phyloP scores from a whole-genome alignment of 2,797 vertebrate species.

The Centropyge bicolor region DNA sequence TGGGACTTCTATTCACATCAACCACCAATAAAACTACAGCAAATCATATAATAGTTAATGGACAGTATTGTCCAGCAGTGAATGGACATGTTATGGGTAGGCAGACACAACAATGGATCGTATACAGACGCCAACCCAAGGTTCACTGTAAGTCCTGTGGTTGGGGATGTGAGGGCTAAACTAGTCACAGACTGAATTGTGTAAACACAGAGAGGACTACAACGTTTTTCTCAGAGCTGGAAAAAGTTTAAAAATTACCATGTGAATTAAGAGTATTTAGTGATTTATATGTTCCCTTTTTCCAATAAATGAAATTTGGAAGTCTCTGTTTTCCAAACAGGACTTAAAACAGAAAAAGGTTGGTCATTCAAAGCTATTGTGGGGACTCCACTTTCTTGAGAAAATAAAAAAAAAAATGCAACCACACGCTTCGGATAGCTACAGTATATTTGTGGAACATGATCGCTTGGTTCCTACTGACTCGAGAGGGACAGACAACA shows the following conservation, averaged over 20 bases:
- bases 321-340: constrained; percentile 10
- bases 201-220: constrained; percentile 7
- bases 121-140: constrained; percentile 46
- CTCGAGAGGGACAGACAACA: constrained; percentile 59
- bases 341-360: neutral
- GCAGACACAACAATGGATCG: constrained; percentile 67
- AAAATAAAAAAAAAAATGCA: constrained; percentile 31
- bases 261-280: neutral
- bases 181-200: constrained; percentile 19
- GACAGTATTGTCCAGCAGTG: constrained; percentile 69
- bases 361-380: constrained; percentile 14
- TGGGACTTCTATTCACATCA: constrained; percentile 63
- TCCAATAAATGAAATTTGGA: neutral
- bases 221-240: constrained; percentile 10
- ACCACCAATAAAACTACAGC: constrained; percentile 70
- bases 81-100: constrained; percentile 67
- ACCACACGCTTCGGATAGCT: constrained; percentile 40
- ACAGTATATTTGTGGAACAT: constrained; percentile 47
- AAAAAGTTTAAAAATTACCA: constrained; percentile 9
- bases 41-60: constrained; percentile 66
- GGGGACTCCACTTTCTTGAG: constrained; percentile 20
- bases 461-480: constrained; percentile 58
- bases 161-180: constrained; percentile 32
- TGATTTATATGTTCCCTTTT: neutral
- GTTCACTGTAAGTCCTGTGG: constrained; percentile 54